A percentile compares a stretch with the other conserved stretches of the same genome.
These are phyloP conservation scores for Ceratosolen solmsi DNA, from an alignment of 1,140 invertebrate species.

Conservation along the genomic window DNA sequence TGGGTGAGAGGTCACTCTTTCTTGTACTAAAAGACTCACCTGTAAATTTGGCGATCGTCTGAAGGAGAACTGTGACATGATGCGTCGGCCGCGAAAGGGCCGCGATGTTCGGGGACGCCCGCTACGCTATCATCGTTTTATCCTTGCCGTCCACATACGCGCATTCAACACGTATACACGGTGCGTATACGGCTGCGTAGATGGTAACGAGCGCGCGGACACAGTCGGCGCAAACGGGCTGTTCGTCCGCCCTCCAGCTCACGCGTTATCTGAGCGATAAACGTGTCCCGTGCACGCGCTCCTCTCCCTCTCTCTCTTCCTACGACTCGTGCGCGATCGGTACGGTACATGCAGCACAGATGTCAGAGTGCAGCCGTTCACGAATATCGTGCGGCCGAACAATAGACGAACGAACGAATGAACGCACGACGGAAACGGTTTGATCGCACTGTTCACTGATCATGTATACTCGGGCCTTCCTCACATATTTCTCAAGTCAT, in stretches of 20 bases:
- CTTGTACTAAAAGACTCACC: constrained; percentile 73
- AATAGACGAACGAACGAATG: not conserved
- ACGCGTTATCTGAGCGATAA: not conserved
- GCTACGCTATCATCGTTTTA: constrained; percentile 71
- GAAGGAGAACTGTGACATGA: constrained; percentile 81
- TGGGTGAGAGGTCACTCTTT: too few relatives aligned
- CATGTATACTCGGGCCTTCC: not conserved
- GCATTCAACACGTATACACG: not conserved
- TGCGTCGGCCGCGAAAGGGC: constrained; percentile 75
- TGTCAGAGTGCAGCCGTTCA: not conserved
- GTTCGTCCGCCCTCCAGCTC: not conserved
- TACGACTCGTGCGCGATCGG: not conserved
- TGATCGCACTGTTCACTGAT: constrained; percentile 11
- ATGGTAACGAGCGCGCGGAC: not conserved
- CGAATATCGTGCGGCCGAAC: not conserved
- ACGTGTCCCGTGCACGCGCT: not conserved
- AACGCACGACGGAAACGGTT: not conserved
- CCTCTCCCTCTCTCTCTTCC: constrained; percentile 38
- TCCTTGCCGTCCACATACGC: constrained; percentile 42
- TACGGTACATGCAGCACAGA: not conserved
- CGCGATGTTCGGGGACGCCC: constrained; percentile 67
- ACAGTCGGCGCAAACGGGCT: not conserved
- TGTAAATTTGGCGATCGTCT: constrained; percentile 79
- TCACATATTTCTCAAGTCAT: not conserved
- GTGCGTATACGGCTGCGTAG: not conserved